A percentile compares a stretch with the other conserved stretches of the same genome.
Evolutionary conservation across 2,113 vertebrate genomes (phyloP).

Genomic region (Rana temporaria): DNA sequence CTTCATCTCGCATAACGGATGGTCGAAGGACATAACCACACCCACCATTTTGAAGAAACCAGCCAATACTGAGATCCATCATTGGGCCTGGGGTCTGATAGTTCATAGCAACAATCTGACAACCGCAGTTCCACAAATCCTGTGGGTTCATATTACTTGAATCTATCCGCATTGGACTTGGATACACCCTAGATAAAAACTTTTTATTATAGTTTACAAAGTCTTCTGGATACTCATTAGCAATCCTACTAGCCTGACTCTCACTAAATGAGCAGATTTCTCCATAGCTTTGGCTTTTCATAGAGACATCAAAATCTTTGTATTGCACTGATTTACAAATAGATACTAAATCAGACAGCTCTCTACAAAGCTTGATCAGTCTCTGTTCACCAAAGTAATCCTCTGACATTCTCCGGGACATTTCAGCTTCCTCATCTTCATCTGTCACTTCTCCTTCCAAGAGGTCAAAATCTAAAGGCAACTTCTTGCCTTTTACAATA

Average conservation of each 20-base stretch:
- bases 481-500: conserved; percentile 90
- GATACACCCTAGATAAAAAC: conserved; percentile 88
- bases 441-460: conserved; percentile 93
- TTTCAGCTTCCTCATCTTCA: conserved; percentile 94
- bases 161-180: conserved; percentile 91
- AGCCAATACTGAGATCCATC: conserved; percentile 94
- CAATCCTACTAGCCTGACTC: conserved; percentile 88
- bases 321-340: conserved; percentile 82
- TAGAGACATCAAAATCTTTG: conserved; percentile 86
- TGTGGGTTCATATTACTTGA: conserved; percentile 97
- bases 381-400: conserved; percentile 76
- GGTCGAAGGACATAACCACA: conserved; percentile 94
- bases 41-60: conserved; percentile 91
- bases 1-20: conserved; percentile 91
- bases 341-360: conserved; percentile 90
- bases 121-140: conserved; percentile 97
- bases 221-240: conserved; percentile 92
- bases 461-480: conserved; percentile 77
- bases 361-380: conserved; percentile 83
- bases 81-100: conserved; percentile 96
- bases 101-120: conserved; percentile 96
- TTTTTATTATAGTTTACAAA: conserved; percentile 96
- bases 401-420: conserved; percentile 75
- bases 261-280: conserved; percentile 94
- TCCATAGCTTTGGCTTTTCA: conserved; percentile 87